Evolutionary conservation across 2,888 invertebrate genomes (phyloP).

Genomic region (Erpobdella octoculata): DNA sequence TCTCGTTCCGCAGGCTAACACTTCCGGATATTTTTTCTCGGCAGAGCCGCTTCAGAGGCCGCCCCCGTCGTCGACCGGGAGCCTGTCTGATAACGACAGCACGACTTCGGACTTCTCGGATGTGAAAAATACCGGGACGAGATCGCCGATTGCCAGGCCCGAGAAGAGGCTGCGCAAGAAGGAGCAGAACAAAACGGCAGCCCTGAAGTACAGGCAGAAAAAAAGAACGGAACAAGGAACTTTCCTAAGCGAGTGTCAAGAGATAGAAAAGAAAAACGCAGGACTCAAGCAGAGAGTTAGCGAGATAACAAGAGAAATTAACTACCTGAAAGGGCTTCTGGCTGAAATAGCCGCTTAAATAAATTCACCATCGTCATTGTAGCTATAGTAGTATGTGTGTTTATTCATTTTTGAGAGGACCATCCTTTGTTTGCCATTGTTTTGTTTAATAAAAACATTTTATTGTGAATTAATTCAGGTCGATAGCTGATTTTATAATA

Average conservation of each 20-base stretch:
- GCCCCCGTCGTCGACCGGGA: not conserved
- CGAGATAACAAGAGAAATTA: conserved; percentile 36
- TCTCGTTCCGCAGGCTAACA: not conserved
- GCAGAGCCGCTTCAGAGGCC: too few relatives aligned
- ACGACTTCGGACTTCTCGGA: not conserved
- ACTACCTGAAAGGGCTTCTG: conserved; percentile 36
- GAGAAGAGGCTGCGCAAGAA: conserved; percentile 35
- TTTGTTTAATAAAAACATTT: not conserved
- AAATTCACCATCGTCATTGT: too few relatives aligned
- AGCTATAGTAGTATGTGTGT: too few relatives aligned
- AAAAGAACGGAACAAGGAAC: conserved; percentile 33
- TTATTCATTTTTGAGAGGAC: not conserved
- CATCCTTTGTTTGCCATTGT: not conserved
- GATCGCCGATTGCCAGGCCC: not conserved
- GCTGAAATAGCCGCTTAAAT: conserved; percentile 33
- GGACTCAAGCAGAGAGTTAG: conserved; percentile 35
- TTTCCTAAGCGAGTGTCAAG: conserved; percentile 28
- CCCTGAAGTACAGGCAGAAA: conserved; percentile 36
- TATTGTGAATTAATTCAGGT: too few relatives aligned
- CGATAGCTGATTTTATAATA: too few relatives aligned
- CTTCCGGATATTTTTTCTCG: too few relatives aligned
- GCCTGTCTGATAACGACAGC: not conserved
- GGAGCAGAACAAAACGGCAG: conserved; percentile 39
- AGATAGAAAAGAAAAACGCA: conserved; percentile 33
- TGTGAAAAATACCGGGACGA: not conserved